Conservation (phyloP, 2,797 vertebrate genomes). For the Silurus lanzhouensis region DNA sequence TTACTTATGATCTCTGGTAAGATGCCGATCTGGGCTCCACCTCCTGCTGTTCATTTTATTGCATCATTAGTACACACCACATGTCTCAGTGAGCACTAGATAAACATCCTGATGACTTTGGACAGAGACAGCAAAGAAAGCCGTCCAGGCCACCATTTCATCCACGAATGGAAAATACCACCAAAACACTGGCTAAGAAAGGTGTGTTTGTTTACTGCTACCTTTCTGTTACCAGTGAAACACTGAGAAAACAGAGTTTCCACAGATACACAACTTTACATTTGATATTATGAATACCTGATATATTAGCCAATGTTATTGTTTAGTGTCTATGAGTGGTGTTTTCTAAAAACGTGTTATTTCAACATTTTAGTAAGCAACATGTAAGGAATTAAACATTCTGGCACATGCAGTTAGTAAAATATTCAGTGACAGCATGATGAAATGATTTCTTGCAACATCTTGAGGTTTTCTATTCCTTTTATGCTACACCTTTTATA, state of each 20-base stretch:
- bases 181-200: conserved; percentile 12
- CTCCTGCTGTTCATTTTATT: conserved; percentile 56
- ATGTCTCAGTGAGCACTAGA: conserved; percentile 44
- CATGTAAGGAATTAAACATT: not conserved
- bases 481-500: too few species aligned
- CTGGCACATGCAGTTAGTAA: not conserved
- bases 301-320: not conserved
- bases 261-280: not conserved
- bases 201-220: conserved; percentile 1
- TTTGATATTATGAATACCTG: not conserved
- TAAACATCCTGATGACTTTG: conserved; percentile 51
- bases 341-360: not conserved
- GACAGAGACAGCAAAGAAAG: conserved; percentile 33
- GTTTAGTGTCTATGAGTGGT: too few species aligned
- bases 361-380: not conserved
- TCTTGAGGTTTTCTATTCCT: too few species aligned
- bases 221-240: not conserved
- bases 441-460: not conserved
- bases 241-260: not conserved
- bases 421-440: not conserved
- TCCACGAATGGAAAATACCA: conserved; percentile 6
- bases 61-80: conserved; percentile 59
- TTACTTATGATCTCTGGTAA: conserved; percentile 52
- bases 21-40: conserved; percentile 37
- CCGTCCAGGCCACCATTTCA: conserved; percentile 2